Evolutionary conservation across 2,797 vertebrate species (phyloP).

Genomic region (Aeoliscus strigatus): DNA sequence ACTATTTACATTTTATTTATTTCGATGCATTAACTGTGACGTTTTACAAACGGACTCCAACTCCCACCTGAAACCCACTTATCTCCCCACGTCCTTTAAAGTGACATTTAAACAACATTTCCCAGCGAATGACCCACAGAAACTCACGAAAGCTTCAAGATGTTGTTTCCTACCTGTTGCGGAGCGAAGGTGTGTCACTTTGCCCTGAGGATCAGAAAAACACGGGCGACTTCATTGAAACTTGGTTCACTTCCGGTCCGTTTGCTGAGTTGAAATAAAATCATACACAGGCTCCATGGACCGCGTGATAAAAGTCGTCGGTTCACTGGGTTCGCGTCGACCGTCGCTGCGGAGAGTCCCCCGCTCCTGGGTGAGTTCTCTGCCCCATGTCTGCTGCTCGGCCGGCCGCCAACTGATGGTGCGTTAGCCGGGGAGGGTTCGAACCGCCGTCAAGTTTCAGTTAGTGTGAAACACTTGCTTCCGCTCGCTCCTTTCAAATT

Average conservation of each 20-base stretch:
- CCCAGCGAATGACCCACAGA: no score
- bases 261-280: not conserved
- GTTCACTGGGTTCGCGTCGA: no score
- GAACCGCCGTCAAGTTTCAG: conserved; percentile 1
- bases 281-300: no score
- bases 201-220: conserved; percentile 67
- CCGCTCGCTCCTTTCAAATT: conserved; percentile 40
- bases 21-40: no score
- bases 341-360: conserved; percentile 26
- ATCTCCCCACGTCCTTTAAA: no score
- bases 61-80: no score
- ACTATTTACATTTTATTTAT: no score
- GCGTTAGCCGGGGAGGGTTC: conserved; percentile 12
- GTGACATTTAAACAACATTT: no score
- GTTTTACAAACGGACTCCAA: no score
- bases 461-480: not conserved
- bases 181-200: conserved; percentile 74
- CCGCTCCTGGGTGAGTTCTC: conserved; percentile 54
- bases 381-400: conserved; percentile 65
- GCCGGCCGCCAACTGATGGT: conserved; percentile 45
- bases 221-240: conserved; percentile 55
- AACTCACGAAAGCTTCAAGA: no score
- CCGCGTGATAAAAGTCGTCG: no score
- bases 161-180: conserved; percentile 77
- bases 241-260: conserved; percentile 49